A percentile compares a stretch with the other conserved stretches of the same genome.
Evolutionary conservation across 2,113 vertebrate species (phyloP).

Genomic region (Vimba vimba): DNA sequence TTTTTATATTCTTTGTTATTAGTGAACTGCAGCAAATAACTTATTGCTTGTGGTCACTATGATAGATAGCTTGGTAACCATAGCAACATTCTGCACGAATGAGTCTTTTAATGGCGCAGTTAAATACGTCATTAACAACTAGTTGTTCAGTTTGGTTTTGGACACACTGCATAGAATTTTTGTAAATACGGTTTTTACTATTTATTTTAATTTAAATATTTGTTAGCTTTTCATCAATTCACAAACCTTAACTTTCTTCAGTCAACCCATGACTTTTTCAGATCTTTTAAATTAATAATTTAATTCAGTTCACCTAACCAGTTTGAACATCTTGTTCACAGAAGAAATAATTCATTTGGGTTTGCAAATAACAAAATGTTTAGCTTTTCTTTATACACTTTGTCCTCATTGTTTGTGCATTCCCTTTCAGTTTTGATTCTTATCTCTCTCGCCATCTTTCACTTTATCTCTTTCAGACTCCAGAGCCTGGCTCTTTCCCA

Average conservation of each 20-base stretch:
- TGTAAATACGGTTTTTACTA: too few species aligned
- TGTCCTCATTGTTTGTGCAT: not conserved
- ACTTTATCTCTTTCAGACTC: conserved; percentile 39
- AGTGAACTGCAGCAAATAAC: too few species aligned
- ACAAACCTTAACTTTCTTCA: not conserved
- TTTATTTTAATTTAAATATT: not conserved
- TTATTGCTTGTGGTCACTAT: too few species aligned
- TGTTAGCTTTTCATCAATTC: not conserved
- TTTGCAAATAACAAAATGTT: not conserved
- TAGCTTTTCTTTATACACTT: not conserved
- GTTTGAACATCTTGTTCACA: not conserved
- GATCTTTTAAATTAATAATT: not conserved
- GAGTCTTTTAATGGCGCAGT: too few species aligned
- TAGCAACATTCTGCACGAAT: too few species aligned
- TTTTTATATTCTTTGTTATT: too few species aligned
- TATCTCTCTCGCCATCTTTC: not conserved
- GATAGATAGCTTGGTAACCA: too few species aligned
- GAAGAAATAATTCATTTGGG: not conserved
- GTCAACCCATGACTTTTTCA: not conserved
- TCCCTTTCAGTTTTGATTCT: not conserved
- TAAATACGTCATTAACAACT: too few species aligned
- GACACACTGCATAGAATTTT: too few species aligned
- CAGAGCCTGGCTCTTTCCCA: conserved; percentile 52
- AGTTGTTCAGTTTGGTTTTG: too few species aligned
- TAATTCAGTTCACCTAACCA: not conserved